These are phyloP conservation scores for Tragelaphus strepsiceros DNA, from an alignment of 2,113 vertebrate species.

Conservation along the genomic window DNA sequence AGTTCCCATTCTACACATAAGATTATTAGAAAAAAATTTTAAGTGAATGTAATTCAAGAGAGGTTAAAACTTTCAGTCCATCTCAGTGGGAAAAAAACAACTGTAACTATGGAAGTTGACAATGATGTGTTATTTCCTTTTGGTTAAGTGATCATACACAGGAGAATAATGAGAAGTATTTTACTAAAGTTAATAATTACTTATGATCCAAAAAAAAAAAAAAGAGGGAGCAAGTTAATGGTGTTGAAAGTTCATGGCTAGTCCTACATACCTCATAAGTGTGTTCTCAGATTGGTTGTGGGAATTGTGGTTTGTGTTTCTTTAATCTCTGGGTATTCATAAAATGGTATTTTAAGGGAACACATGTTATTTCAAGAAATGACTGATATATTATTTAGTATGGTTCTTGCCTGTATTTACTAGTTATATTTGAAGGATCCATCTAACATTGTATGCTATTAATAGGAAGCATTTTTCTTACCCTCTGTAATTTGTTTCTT, in stretches of 20 bases:
- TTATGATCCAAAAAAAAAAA: slow-evolving; percentile 36
- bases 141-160: slow-evolving; percentile 35
- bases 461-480: background rate
- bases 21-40: background rate
- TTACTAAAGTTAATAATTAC: slow-evolving; percentile 63
- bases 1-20: background rate
- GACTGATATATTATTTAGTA: slow-evolving; percentile 32
- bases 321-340: slow-evolving; percentile 72
- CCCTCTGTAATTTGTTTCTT: background rate
- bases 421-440: slow-evolving; percentile 43
- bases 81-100: background rate
- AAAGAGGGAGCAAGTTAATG: slow-evolving; percentile 7
- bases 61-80: background rate
- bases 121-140: slow-evolving; percentile 44
- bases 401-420: slow-evolving; percentile 32
- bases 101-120: background rate
- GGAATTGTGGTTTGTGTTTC: slow-evolving; percentile 70
- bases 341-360: slow-evolving; percentile 66
- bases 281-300: slow-evolving; percentile 54
- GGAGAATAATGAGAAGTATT: slow-evolving; percentile 49
- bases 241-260: slow-evolving; percentile 57
- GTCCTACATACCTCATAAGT: slow-evolving; percentile 60
- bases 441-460: background rate
- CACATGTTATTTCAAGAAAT: slow-evolving; percentile 67
- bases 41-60: background rate